These are phyloP conservation scores for Regulus satrapa DNA, from an alignment of 2,113 vertebrate species.

Conservation along the genomic window DNA sequence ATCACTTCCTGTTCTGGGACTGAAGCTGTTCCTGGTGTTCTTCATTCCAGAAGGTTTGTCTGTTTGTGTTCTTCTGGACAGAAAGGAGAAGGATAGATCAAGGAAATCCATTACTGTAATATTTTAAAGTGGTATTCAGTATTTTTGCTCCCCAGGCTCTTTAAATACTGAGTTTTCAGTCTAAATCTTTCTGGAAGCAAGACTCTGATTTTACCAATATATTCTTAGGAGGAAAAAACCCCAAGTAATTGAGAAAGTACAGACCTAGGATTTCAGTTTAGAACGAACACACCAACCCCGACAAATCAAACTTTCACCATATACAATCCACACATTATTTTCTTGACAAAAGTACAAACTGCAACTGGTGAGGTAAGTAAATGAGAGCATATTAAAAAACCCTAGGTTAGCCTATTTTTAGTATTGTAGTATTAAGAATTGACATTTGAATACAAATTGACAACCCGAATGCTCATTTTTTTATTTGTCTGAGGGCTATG, in stretches of 20 bases:
- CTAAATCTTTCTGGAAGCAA: background rate
- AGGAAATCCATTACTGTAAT: background rate
- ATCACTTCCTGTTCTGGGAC: background rate
- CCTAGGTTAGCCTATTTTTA: background rate
- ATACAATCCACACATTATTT: background rate
- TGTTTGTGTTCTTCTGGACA: background rate
- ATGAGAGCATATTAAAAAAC: background rate
- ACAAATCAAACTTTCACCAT: background rate
- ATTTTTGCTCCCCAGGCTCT: background rate
- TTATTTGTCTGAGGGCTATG: background rate
- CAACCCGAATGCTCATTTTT: background rate
- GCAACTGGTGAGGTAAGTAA: background rate
- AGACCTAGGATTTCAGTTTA: background rate
- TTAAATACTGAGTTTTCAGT: background rate
- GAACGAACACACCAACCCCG: background rate
- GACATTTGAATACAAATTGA: background rate
- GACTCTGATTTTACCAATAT: background rate
- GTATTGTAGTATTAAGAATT: background rate
- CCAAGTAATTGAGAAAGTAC: background rate
- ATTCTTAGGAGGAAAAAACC: background rate
- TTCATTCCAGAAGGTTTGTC: background rate
- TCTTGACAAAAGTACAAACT: background rate
- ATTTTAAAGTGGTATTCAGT: background rate
- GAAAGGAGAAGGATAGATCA: background rate
- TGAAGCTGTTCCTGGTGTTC: conserved; percentile 1